These are phyloP conservation scores for Eremophila alpestris DNA, from an alignment of 2,797 vertebrate species.

Conservation along the genomic window DNA sequence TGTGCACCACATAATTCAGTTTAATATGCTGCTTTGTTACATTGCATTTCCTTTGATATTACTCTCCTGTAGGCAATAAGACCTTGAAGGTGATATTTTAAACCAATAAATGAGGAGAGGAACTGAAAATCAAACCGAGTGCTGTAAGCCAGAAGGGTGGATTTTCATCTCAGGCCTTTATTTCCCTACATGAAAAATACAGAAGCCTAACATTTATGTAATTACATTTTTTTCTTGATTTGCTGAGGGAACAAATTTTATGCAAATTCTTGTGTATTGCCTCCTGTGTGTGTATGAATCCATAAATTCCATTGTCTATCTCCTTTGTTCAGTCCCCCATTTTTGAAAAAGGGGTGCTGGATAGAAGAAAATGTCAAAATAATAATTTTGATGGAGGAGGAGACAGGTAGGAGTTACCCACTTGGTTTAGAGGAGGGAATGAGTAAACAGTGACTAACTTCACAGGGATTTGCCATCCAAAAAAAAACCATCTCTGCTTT, in stretches of 20 bases:
- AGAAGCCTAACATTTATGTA: neutral
- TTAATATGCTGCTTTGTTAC: conserved; percentile 36
- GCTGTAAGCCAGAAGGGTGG: neutral
- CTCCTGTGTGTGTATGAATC: neutral
- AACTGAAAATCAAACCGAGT: neutral
- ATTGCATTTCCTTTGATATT: conserved; percentile 15
- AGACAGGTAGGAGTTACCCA: too few relatives aligned
- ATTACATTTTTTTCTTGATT: neutral
- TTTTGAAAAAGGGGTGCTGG: neutral
- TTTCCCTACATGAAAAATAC: neutral
- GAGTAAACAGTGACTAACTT: neutral
- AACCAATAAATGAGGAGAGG: conserved; percentile 25
- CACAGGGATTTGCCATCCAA: neutral
- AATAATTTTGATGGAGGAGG: neutral
- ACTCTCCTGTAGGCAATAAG: conserved; percentile 8
- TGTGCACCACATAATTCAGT: conserved; percentile 27
- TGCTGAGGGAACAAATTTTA: neutral
- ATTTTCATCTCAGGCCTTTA: neutral
- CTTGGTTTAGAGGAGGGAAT: neutral
- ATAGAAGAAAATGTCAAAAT: neutral
- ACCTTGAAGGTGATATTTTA: conserved; percentile 48
- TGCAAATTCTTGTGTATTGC: neutral
- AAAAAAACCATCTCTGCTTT: neutral
- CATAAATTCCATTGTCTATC: neutral
- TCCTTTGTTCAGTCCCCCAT: neutral